phyloP scores from a whole-genome alignment of 1,140 invertebrate species.

The Papilio polytes region DNA sequence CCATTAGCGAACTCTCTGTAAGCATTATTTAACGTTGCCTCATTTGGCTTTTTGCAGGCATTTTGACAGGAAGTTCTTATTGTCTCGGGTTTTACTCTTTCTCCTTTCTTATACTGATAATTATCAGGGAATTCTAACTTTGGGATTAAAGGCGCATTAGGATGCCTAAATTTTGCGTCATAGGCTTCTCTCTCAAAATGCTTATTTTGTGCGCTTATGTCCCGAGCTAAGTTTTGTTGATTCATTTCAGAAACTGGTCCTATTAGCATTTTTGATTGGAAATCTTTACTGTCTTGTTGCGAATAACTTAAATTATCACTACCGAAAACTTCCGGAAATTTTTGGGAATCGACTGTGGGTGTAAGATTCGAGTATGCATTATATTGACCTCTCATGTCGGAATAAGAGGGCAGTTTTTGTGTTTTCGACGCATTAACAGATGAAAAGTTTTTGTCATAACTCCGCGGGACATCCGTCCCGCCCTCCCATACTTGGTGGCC shows the following conservation, averaged over 20 bases:
- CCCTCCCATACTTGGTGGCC: conserved; percentile 88
- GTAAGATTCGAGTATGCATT: conserved; percentile 62
- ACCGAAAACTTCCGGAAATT: conserved; percentile 80
- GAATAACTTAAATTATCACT: conserved; percentile 78
- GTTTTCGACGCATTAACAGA: conserved; percentile 70
- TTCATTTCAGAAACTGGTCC: conserved; percentile 83
- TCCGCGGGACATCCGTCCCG: conserved; percentile 75
- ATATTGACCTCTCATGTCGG: conserved; percentile 73
- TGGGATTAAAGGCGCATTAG: conserved; percentile 74
- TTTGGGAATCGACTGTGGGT: conserved; percentile 76
- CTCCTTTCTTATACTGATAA: conserved; percentile 75
- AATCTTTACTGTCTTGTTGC: conserved; percentile 83
- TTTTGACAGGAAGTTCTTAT: conserved; percentile 56
- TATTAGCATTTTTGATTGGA: conserved; percentile 84
- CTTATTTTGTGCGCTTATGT: conserved; percentile 75
- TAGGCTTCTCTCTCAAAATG: conserved; percentile 69
- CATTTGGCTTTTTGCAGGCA: conserved; percentile 62
- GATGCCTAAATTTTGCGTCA: conserved; percentile 75
- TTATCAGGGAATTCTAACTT: conserved; percentile 79
- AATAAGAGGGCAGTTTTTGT: conserved; percentile 77
- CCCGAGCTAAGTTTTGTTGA: conserved; percentile 72
- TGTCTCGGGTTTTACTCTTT: conserved; percentile 64
- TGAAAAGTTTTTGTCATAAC: conserved; percentile 71
- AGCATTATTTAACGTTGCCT: conserved; percentile 49
- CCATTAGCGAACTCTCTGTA: conserved; percentile 71